phyloP scores from a whole-genome alignment of 2,797 vertebrate genomes.

The Scleropages formosus region DNA sequence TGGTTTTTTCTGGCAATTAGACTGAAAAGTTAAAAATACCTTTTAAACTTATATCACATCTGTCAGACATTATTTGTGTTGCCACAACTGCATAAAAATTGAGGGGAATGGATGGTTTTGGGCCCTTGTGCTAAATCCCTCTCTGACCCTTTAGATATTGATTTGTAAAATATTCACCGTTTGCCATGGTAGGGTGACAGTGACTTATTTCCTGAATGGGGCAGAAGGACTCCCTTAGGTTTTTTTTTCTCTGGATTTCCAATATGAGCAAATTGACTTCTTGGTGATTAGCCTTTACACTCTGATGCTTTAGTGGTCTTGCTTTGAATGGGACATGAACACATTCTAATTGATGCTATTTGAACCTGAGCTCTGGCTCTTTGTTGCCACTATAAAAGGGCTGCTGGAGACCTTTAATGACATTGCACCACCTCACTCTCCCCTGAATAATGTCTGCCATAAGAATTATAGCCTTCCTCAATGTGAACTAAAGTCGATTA shows the following conservation, averaged over 20 bases:
- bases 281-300: background rate
- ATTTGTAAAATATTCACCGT: background rate
- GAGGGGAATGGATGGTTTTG: too few species aligned
- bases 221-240: too few species aligned
- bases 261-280: background rate
- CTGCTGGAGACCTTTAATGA: background rate
- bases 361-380: background rate
- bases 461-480: too few species aligned
- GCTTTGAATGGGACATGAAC: background rate
- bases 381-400: background rate
- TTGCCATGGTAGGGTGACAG: too few species aligned
- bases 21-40: too few species aligned
- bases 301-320: background rate
- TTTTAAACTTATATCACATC: too few species aligned
- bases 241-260: background rate
- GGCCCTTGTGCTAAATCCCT: too few species aligned
- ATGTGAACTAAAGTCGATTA: constrained; percentile 33
- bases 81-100: too few species aligned
- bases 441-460: background rate
- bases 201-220: background rate
- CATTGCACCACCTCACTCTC: background rate
- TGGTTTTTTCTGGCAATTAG: too few species aligned
- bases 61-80: too few species aligned
- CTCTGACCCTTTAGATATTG: background rate
- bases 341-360: background rate